Percentiles rank a stretch among this genome's conserved stretches.
phyloP scores from a whole-genome alignment of 92 coral and sea anemone species.

The Phenganax marumi region DNA sequence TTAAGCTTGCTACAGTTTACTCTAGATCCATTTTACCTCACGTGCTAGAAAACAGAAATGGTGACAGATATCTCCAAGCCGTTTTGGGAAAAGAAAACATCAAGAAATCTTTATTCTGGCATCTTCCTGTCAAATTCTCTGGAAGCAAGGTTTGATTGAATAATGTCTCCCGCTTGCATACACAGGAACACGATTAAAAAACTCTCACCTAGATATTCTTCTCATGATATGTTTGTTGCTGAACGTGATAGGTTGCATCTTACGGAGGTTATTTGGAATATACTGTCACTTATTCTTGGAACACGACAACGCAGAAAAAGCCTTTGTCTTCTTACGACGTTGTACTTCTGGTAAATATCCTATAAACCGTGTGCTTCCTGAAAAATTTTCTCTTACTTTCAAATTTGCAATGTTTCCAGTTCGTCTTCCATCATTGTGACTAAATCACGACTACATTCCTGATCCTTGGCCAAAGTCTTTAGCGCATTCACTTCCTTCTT shows the following conservation, averaged over 20 bases:
- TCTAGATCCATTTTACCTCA: background rate
- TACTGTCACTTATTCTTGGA: conserved; percentile 34
- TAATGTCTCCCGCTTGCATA: background rate
- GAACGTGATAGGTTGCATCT: conserved; percentile 27
- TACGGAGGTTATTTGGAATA: conserved; percentile 38
- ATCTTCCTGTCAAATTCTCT: conserved; percentile 58
- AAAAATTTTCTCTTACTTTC: too few species aligned
- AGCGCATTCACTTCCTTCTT: background rate
- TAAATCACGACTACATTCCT: background rate
- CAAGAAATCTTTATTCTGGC: conserved; percentile 64
- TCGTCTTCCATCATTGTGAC: too few species aligned
- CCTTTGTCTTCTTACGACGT: background rate
- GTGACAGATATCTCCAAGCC: background rate
- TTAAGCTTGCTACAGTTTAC: conserved; percentile 5
- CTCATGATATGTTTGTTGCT: background rate
- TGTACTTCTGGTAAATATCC: conserved; percentile 8
- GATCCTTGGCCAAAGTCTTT: background rate
- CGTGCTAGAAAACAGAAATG: background rate
- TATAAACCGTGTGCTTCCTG: background rate
- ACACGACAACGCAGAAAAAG: background rate
- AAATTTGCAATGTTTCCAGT: too few species aligned
- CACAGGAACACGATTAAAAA: background rate
- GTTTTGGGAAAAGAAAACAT: background rate
- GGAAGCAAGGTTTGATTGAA: conserved; percentile 66
- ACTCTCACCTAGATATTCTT: background rate